Evolutionary conservation across 2,797 vertebrate species (phyloP).

Genomic region (Stomatorhinus walkeri): DNA sequence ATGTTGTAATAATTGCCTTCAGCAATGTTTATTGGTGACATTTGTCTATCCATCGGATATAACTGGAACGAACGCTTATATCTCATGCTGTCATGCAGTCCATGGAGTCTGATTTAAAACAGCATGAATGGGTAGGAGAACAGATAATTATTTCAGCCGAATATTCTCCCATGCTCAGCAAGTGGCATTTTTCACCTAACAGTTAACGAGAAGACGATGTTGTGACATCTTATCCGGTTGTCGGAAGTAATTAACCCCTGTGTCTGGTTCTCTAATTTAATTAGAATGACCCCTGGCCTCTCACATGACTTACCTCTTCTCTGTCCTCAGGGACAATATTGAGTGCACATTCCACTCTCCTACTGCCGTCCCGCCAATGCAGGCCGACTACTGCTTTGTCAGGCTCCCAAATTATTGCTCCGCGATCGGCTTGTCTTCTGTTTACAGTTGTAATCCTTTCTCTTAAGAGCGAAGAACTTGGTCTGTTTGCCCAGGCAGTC

Average conservation of each 20-base stretch:
- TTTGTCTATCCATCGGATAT: background rate
- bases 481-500: conserved; percentile 23
- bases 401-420: conserved; percentile 34
- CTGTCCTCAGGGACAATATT: conserved; percentile 56
- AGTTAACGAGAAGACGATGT: conserved; percentile 25
- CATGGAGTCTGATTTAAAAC: background rate
- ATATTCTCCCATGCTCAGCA: background rate
- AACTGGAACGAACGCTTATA: background rate
- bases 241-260: conserved; percentile 56
- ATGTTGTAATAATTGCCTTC: background rate
- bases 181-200: background rate
- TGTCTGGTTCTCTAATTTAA: conserved; percentile 64
- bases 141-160: background rate
- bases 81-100: background rate
- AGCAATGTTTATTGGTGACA: background rate
- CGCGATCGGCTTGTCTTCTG: conserved; percentile 35
- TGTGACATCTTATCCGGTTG: conserved; percentile 48
- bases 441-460: conserved; percentile 39
- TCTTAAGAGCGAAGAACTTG: conserved; percentile 34
- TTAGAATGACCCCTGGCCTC: conserved; percentile 66
- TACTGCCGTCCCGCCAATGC: conserved; percentile 20
- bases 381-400: conserved; percentile 38
- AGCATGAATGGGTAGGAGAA: background rate
- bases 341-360: conserved; percentile 55
- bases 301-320: conserved; percentile 65